Evolutionary conservation across 2,113 vertebrate species (phyloP).

Genomic region (Chaetops frenatus): DNA sequence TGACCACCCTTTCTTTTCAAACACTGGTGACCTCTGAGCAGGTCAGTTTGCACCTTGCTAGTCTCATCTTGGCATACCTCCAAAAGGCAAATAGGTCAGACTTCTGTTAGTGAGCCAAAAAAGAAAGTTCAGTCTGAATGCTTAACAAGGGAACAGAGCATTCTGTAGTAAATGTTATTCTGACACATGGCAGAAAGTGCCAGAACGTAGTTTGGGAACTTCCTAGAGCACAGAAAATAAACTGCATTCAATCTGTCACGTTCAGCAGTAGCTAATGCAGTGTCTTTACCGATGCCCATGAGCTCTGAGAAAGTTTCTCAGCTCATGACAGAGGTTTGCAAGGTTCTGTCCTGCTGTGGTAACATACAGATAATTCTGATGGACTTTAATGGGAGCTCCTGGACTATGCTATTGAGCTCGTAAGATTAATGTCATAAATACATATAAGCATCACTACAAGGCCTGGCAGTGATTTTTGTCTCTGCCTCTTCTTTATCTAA

Average conservation of each 20-base stretch:
- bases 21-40: constrained; percentile 44
- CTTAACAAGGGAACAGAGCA: constrained; percentile 17
- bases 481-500: not conserved
- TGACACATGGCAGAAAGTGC: constrained; percentile 10
- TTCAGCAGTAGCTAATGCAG: not conserved
- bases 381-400: not conserved
- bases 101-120: constrained; percentile 50
- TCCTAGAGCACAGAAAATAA: constrained; percentile 15
- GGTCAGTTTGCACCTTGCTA: constrained; percentile 51
- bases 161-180: constrained; percentile 20
- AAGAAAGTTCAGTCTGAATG: constrained; percentile 29
- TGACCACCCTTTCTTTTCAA: constrained; percentile 46
- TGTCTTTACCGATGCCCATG: not conserved
- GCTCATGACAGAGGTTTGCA: not conserved
- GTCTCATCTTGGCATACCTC: constrained; percentile 50
- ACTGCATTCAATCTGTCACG: constrained; percentile 10
- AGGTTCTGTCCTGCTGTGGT: not conserved
- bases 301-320: not conserved
- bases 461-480: not conserved
- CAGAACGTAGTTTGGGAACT: constrained; percentile 37
- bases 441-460: not conserved
- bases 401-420: not conserved
- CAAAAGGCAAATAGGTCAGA: constrained; percentile 46
- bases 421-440: not conserved
- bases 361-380: not conserved